Evolutionary conservation across 2,888 invertebrate genomes (phyloP).

Genomic region (Dorcus hopei): DNA sequence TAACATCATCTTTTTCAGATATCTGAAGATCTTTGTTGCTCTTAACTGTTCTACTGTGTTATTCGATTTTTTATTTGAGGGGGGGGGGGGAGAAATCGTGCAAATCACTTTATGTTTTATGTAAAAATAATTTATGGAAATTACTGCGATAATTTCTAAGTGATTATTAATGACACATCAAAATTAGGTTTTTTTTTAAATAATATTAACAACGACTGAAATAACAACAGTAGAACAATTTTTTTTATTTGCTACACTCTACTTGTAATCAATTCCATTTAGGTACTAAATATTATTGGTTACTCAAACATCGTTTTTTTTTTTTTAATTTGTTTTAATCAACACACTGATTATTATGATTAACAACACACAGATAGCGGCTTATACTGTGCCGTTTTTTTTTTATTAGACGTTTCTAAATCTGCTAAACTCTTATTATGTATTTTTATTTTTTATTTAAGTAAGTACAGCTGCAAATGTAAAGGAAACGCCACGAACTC

Average conservation of each 20-base stretch:
- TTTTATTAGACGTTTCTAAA: too few species aligned
- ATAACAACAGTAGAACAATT: constrained; percentile 2
- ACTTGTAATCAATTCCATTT: constrained; percentile 1
- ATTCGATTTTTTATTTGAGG: neutral
- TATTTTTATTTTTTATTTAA: too few species aligned
- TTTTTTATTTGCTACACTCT: neutral
- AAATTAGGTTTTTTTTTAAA: neutral
- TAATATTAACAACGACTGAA: neutral
- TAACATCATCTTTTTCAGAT: constrained; percentile 7
- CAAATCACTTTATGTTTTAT: neutral
- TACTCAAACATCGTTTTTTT: neutral
- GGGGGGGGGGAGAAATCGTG: too few species aligned
- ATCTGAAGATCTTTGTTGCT: constrained; percentile 10
- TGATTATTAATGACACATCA: neutral
- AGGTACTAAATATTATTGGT: neutral
- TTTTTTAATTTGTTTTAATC: too few species aligned
- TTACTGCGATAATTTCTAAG: neutral
- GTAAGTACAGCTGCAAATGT: too few species aligned
- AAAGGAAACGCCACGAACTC: too few species aligned
- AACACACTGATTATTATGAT: too few species aligned
- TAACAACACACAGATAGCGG: too few species aligned
- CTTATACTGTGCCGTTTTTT: too few species aligned
- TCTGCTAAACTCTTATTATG: too few species aligned
- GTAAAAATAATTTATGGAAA: neutral
- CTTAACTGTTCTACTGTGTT: constrained; percentile 16